A percentile compares a stretch with the other conserved stretches of the same genome.
phyloP scores from a whole-genome alignment of 2,888 invertebrate genomes.

The Drosophila paucipuncta region DNA sequence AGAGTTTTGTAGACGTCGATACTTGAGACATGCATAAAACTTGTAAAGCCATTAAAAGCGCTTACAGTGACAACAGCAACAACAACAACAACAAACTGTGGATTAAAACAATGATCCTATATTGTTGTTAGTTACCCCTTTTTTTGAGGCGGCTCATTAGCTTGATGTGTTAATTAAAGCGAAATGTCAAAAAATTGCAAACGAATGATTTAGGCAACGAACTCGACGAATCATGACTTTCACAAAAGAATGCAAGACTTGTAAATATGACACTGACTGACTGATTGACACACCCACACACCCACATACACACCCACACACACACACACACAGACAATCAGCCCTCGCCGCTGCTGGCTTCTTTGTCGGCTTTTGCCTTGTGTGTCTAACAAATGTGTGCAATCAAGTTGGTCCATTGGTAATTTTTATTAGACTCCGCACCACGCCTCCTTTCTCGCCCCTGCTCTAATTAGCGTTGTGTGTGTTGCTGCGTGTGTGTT shows the following conservation, averaged over 20 bases:
- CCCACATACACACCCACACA: not conserved
- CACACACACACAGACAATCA: not conserved
- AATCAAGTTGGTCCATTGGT: constrained; percentile 22
- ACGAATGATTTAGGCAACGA: constrained; percentile 71
- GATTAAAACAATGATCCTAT: constrained; percentile 46
- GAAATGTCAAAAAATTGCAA: constrained; percentile 46
- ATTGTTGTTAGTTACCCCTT: constrained; percentile 37
- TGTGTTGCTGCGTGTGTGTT: constrained; percentile 32
- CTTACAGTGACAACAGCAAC: constrained; percentile 37
- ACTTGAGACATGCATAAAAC: constrained; percentile 61
- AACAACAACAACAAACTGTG: constrained; percentile 19
- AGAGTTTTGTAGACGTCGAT: constrained; percentile 35
- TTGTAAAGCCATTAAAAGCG: constrained; percentile 63
- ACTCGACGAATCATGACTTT: constrained; percentile 71
- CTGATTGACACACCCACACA: constrained; percentile 29
- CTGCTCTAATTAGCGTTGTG: constrained; percentile 67
- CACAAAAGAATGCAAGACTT: constrained; percentile 63
- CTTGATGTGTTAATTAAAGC: constrained; percentile 74
- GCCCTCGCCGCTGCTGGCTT: not conserved
- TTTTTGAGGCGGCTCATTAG: constrained; percentile 44
- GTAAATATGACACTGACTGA: constrained; percentile 48
- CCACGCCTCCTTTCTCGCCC: not conserved
- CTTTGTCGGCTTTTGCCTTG: constrained; percentile 34
- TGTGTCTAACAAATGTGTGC: constrained; percentile 36
- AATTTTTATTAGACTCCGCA: constrained; percentile 23